A percentile compares a stretch with the other conserved stretches of the same genome.
Conservation (phyloP, 2,113 vertebrate species). For the Lophius piscatorius region DNA sequence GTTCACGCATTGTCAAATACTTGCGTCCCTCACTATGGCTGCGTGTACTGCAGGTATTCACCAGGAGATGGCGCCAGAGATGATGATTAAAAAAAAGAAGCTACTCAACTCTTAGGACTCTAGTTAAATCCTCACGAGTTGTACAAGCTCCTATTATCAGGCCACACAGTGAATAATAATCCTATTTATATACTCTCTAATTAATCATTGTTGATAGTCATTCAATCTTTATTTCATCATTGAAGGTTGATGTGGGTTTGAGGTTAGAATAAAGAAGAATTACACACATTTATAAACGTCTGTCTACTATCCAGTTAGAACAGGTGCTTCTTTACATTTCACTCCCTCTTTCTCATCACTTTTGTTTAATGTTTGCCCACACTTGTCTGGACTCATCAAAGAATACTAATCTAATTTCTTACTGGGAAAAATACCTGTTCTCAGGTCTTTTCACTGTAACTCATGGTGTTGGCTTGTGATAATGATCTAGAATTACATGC, state of each 20-base stretch:
- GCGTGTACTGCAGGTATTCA: constrained; percentile 29
- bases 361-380: constrained; percentile 8
- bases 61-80: constrained; percentile 61
- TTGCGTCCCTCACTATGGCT: neutral
- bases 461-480: too few species aligned
- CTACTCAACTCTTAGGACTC: neutral
- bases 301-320: too few species aligned
- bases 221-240: neutral
- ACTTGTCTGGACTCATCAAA: too few species aligned
- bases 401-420: constrained; percentile 29
- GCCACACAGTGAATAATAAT: constrained; percentile 16
- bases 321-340: too few species aligned
- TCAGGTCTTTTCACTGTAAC: too few species aligned
- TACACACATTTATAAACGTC: too few species aligned
- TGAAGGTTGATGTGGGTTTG: constrained; percentile 9
- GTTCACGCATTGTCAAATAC: constrained; percentile 23
- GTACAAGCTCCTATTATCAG: neutral
- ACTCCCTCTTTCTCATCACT: neutral
- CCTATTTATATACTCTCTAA: neutral
- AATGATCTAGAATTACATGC: too few species aligned
- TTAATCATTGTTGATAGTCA: neutral
- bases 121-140: too few species aligned
- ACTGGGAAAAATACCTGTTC: constrained; percentile 9
- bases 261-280: neutral
- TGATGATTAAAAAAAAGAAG: constrained; percentile 1